Conservation (phyloP, 2,797 vertebrate genomes). For the Nannoperca obscura region DNA sequence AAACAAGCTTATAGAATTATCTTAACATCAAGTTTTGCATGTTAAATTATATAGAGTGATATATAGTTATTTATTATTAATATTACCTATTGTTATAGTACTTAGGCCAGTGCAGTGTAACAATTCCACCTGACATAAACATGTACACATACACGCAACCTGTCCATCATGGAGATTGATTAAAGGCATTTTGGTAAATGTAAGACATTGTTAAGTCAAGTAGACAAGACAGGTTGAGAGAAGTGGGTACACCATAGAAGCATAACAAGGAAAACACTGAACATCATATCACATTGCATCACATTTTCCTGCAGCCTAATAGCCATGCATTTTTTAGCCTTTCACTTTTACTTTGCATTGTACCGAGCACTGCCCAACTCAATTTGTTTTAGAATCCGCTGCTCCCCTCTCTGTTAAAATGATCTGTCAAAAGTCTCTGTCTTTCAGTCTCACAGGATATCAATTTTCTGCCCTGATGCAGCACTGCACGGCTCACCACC, state of each 20-base stretch:
- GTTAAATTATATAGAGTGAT: neutral
- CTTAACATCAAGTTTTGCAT: neutral
- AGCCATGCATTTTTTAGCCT: neutral
- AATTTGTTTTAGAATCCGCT: slow-evolving; percentile 5
- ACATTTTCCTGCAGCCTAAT: neutral
- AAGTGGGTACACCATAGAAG: neutral
- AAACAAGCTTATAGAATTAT: neutral
- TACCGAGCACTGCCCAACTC: neutral
- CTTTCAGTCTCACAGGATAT: neutral
- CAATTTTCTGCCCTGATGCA: neutral
- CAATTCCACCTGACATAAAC: neutral
- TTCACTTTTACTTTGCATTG: neutral
- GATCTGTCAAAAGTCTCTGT: neutral
- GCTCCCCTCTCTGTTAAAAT: slow-evolving; percentile 7
- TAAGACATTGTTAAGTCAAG: neutral
- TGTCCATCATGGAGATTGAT: neutral
- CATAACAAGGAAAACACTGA: slow-evolving; percentile 9
- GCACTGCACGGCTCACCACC: neutral
- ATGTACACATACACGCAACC: neutral
- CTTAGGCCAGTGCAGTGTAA: neutral
- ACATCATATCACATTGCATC: slow-evolving; percentile 22
- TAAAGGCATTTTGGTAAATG: neutral
- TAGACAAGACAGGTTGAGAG: neutral
- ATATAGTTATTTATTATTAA: neutral
- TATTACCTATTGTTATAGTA: neutral